Evolutionary conservation across 92 coral and sea anemone species (phyloP).

Genomic region (Phenganax stokvisi): DNA sequence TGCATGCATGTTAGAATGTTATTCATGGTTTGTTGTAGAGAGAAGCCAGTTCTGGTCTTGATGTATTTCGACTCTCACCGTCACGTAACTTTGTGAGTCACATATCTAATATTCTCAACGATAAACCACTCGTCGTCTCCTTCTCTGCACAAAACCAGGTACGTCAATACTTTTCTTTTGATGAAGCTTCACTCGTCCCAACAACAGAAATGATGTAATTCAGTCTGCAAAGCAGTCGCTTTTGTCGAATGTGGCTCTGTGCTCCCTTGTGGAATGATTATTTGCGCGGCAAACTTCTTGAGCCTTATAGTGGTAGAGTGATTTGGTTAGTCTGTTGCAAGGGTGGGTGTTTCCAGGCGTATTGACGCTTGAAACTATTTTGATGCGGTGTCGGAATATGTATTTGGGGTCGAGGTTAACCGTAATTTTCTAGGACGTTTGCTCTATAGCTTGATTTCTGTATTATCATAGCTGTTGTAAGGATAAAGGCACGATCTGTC

Average conservation of each 20-base stretch:
- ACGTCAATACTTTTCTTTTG: not conserved
- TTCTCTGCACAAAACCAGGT: not conserved
- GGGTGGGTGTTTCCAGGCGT: too few relatives aligned
- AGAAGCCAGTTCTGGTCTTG: conserved; percentile 14
- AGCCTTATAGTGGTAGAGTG: too few relatives aligned
- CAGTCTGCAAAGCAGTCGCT: not conserved
- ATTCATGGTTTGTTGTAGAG: conserved; percentile 3
- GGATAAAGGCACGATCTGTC: too few relatives aligned
- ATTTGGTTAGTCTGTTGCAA: too few relatives aligned
- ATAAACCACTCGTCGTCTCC: conserved; percentile 31
- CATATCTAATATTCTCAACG: conserved; percentile 3
- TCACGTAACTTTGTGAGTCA: conserved; percentile 29
- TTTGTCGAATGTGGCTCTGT: not conserved
- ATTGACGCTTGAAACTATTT: too few relatives aligned
- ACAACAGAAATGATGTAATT: too few relatives aligned
- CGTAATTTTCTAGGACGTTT: too few relatives aligned
- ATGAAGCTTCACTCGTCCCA: too few relatives aligned
- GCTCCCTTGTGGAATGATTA: too few relatives aligned
- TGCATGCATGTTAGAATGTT: not conserved
- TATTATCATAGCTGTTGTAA: not conserved
- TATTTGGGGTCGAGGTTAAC: too few relatives aligned
- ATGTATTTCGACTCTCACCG: conserved; percentile 25
- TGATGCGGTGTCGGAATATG: too few relatives aligned
- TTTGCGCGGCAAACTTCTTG: too few relatives aligned
- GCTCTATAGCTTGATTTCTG: not conserved